phyloP scores from a whole-genome alignment of 2,888 invertebrate species.

The Patella depressa region DNA sequence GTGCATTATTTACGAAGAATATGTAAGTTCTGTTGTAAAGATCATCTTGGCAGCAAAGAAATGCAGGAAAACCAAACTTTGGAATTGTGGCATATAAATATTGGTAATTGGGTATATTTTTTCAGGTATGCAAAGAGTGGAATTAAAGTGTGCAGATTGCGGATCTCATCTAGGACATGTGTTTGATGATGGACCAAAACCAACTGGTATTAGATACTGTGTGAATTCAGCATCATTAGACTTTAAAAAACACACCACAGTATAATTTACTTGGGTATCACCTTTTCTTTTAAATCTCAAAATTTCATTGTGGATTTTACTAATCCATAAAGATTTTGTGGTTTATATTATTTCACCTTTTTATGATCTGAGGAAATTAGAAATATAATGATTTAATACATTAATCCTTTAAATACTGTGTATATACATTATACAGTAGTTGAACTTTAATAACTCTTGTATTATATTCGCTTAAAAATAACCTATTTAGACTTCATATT shows the following conservation, averaged over 20 bases:
- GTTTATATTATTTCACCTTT: too few species aligned
- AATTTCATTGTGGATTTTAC: too few species aligned
- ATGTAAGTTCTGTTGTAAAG: neutral
- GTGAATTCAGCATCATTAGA: constrained; percentile 69
- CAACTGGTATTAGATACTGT: constrained; percentile 65
- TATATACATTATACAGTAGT: too few species aligned
- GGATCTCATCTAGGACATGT: constrained; percentile 69
- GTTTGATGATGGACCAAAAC: constrained; percentile 69
- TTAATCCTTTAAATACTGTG: too few species aligned
- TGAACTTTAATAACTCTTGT: too few species aligned
- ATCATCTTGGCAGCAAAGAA: neutral
- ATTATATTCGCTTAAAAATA: too few species aligned
- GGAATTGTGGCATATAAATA: too few species aligned
- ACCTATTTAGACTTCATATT: too few species aligned
- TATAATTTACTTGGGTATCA: constrained; percentile 38
- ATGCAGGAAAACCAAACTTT: neutral
- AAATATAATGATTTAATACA: too few species aligned
- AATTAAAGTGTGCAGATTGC: constrained; percentile 66
- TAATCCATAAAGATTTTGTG: too few species aligned
- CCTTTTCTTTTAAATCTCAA: too few species aligned
- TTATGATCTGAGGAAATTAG: too few species aligned
- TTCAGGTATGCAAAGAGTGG: constrained; percentile 63
- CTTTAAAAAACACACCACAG: constrained; percentile 69
- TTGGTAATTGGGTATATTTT: neutral
- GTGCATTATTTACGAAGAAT: constrained; percentile 14